Evolutionary conservation across 2,113 vertebrate species (phyloP).

Genomic region (Chionomys nivalis): DNA sequence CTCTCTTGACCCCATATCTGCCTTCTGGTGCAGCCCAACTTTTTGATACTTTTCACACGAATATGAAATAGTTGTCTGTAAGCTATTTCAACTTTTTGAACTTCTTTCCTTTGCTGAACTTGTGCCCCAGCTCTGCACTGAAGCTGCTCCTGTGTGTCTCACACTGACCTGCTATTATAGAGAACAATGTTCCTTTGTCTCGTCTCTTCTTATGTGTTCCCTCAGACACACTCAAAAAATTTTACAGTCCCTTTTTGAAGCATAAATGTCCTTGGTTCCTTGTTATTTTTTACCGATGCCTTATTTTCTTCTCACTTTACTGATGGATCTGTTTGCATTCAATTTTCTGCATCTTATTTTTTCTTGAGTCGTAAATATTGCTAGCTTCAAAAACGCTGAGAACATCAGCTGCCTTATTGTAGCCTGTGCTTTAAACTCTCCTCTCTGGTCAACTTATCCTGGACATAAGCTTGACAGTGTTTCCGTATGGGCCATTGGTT

Average conservation of each 20-base stretch:
- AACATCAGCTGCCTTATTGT: not conserved
- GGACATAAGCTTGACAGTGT: not conserved
- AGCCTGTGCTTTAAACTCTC: not conserved
- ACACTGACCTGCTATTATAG: conserved; percentile 30
- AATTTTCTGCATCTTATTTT: not conserved
- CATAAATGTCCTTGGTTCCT: not conserved
- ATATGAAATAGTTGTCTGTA: conserved; percentile 11
- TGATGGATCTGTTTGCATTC: not conserved
- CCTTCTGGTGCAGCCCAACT: not conserved
- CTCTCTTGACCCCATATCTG: not conserved
- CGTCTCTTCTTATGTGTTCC: not conserved
- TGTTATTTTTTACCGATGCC: not conserved
- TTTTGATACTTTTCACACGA: conserved; percentile 41
- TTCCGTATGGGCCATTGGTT: not conserved
- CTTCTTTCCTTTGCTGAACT: conserved; percentile 17
- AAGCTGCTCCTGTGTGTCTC: not conserved
- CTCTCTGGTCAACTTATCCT: not conserved
- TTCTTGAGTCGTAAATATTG: conserved; percentile 4
- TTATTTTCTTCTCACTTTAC: not conserved
- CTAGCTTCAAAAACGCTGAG: not conserved
- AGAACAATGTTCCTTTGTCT: conserved; percentile 33
- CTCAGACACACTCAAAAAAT: not conserved
- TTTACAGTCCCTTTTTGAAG: not conserved
- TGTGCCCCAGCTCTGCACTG: not conserved
- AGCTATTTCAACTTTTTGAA: conserved; percentile 34